A percentile compares a stretch with the other conserved stretches of the same genome.
These are phyloP conservation scores for Harlomillsia oculata DNA, from an alignment of 1,140 invertebrate species.

Conservation along the genomic window DNA sequence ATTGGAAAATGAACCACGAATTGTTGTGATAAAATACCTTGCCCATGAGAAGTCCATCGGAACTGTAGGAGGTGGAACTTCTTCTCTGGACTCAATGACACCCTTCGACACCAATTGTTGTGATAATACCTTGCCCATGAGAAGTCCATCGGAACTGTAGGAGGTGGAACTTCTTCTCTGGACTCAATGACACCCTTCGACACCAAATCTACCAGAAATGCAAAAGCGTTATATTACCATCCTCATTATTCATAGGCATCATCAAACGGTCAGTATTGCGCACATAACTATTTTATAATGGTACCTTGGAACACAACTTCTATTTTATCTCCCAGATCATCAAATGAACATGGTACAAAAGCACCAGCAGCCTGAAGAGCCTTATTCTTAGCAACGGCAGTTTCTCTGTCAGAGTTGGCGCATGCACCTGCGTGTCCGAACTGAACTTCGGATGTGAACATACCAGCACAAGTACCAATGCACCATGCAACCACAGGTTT, in stretches of 20 bases:
- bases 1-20: too few relatives aligned
- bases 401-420: slow-evolving; percentile 90
- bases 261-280: too few relatives aligned
- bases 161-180: slow-evolving; percentile 84
- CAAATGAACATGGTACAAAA: slow-evolving; percentile 84
- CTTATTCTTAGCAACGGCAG: slow-evolving; percentile 84
- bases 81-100: not conserved
- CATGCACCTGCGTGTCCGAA: slow-evolving; percentile 98
- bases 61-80: not conserved
- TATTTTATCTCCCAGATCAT: slow-evolving; percentile 74
- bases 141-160: slow-evolving; percentile 99
- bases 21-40: too few relatives aligned
- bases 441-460: slow-evolving; percentile 97
- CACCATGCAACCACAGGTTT: slow-evolving; percentile 98
- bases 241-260: too few relatives aligned
- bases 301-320: slow-evolving; percentile 5
- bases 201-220: slow-evolving; percentile 68
- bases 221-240: not conserved
- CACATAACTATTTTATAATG: too few relatives aligned
- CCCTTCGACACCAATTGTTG: not conserved
- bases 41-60: not conserved
- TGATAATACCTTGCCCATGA: slow-evolving; percentile 82
- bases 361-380: slow-evolving; percentile 74
- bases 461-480: slow-evolving; percentile 55
- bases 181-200: slow-evolving; percentile 72